phyloP scores from a whole-genome alignment of 2,797 vertebrate genomes.

The Takifugu ocellatus region DNA sequence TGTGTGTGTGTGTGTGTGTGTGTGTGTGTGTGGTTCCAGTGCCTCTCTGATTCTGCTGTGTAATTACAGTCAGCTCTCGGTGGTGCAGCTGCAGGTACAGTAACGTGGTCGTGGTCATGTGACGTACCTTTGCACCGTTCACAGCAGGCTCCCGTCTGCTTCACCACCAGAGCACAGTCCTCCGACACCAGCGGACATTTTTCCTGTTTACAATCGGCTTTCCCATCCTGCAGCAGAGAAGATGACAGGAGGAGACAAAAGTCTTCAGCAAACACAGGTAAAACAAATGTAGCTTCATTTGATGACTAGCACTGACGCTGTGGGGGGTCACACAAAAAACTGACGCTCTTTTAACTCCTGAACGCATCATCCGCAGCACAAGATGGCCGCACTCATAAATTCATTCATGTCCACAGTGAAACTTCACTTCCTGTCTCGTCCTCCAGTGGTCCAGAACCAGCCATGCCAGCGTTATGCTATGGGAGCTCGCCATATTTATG shows the following conservation, averaged over 20 bases:
- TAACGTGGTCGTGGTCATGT: background rate
- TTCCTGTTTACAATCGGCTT: constrained; percentile 95
- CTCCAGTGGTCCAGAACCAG: no score
- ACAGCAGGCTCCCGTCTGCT: constrained; percentile 93
- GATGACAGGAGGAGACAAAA: background rate
- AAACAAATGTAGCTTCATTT: no score
- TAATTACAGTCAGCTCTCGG: constrained; percentile 19
- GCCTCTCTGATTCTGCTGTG: background rate
- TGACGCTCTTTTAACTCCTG: no score
- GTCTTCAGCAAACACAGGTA: no score
- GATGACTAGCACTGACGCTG: no score
- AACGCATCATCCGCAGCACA: no score
- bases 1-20: constrained; percentile 11
- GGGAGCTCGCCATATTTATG: no score
- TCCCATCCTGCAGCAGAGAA: constrained; percentile 80
- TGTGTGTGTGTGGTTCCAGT: background rate
- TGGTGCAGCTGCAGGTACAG: constrained; percentile 28
- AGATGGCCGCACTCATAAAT: no score
- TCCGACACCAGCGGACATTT: constrained; percentile 87
- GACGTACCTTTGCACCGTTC: constrained; percentile 91
- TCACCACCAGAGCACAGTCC: constrained; percentile 93
- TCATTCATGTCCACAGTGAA: no score
- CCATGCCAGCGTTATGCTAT: no score
- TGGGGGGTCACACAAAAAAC: no score
- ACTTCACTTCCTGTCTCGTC: no score